Base-by-base conservation (phyloP, 2,113 vertebrate species). In the Trematocara variabile region DNA sequence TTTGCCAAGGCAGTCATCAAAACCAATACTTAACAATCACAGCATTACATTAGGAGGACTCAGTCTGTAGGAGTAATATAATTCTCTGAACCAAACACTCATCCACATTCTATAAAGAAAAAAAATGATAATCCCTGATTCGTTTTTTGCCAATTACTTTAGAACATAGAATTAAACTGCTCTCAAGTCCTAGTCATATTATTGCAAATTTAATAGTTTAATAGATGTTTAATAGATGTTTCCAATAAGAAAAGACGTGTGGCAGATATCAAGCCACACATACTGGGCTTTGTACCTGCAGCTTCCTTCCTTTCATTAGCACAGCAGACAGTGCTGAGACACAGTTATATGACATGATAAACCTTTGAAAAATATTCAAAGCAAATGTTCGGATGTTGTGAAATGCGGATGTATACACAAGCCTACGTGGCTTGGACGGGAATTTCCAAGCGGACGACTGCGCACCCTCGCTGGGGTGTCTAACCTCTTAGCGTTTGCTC, bases 1-100 rank as follows among this genome's bases (percentile, higher is more conserved):
- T 90, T 93, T 88, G 85, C 86, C 85, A 84, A 89, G 65, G 46
- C 86, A 92, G 83, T 84, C 91, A 87, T 91, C 80, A 86, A 91
- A 89, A 87, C 88, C 73, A 63, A 82, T 87, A 91, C 70, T 79
- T 87, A 82, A 90, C 86, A 86, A 87, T 88, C 82, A 86, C n/a
- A 65, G 58, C 53, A 46, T 53, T 80, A 63, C 85, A 82, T 82
- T 85, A 68, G 39, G 56, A 77, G 54, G n/a, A 73, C 50, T 68
- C 54, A 8, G 77, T 55, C 65, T 87, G 73, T 56, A 22, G 8
- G 6, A 87, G 48, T 25, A 65, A 44, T 53, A 55, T 54, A 14
- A 87, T 75, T 85, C 58, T 82, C 52, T 77, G 50, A 77, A 79
- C 56, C 52, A 80, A 63, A 20, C 20, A 63, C 37, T 77, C 33